These are phyloP conservation scores for Drosophila chauvacae DNA, from an alignment of 1,140 invertebrate species.

Conservation along the genomic window DNA sequence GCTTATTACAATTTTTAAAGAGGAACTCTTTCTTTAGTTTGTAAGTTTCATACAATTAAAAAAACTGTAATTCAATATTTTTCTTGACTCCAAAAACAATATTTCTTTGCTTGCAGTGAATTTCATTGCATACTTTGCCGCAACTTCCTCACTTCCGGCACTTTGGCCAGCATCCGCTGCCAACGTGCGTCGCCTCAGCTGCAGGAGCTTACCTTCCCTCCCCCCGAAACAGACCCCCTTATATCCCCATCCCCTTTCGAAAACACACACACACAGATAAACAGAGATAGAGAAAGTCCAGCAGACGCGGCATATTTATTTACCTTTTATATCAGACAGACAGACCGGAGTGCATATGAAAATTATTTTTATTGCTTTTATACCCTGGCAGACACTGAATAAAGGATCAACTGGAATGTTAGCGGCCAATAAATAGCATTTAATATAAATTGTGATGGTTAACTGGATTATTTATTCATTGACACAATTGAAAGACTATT, in stretches of 20 bases:
- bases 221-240: conserved; percentile 3
- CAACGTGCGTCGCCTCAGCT: conserved; percentile 53
- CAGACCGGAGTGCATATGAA: conserved; percentile 57
- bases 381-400: conserved; percentile 26
- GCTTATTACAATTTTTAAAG: too few relatives aligned
- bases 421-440: conserved; percentile 11
- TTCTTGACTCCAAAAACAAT: background rate
- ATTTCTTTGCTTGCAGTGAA: conserved; percentile 3
- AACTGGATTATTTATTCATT: conserved; percentile 1
- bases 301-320: conserved; percentile 48
- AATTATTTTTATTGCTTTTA: conserved; percentile 58
- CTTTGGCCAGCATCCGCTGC: conserved; percentile 62
- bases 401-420: conserved; percentile 26
- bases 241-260: background rate
- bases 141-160: conserved; percentile 76
- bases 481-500: background rate
- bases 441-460: conserved; percentile 1
- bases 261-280: conserved; percentile 11
- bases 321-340: conserved; percentile 61
- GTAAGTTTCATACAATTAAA: too few relatives aligned
- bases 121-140: conserved; percentile 72
- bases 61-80: too few relatives aligned
- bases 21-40: too few relatives aligned
- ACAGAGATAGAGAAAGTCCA: conserved; percentile 48
- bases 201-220: conserved; percentile 40